Conservation (phyloP, 2,888 invertebrate species). For the Ceraclea dissimilis region DNA sequence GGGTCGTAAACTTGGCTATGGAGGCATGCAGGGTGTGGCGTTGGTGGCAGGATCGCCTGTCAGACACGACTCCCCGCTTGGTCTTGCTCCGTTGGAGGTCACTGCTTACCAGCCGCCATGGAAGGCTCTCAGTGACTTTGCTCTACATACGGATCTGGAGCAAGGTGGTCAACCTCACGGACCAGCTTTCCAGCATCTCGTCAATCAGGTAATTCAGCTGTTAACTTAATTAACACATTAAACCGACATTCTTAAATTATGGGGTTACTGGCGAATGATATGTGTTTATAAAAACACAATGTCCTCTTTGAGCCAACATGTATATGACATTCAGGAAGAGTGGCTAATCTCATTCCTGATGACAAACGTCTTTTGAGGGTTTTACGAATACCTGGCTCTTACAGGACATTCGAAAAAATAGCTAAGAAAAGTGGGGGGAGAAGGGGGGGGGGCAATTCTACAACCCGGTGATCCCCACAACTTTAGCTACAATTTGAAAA, state of each 20-base stretch:
- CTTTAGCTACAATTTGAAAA: no score
- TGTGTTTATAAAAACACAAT: no score
- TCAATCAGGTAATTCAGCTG: conserved; percentile 71
- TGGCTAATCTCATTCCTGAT: no score
- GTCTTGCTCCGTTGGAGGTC: conserved; percentile 80
- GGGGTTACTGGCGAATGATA: background rate
- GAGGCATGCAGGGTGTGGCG: conserved; percentile 93
- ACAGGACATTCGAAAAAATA: no score
- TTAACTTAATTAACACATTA: background rate
- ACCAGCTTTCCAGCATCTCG: conserved; percentile 93
- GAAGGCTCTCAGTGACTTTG: conserved; percentile 95
- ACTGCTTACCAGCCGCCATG: conserved; percentile 93
- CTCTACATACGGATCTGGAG: conserved; percentile 89
- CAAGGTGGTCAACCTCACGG: conserved; percentile 76
- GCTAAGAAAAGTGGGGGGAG: no score
- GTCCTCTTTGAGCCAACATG: no score
- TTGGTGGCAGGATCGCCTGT: conserved; percentile 95
- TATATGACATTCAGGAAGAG: no score
- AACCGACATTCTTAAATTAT: no score
- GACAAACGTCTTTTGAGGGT: no score
- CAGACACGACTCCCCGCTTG: conserved; percentile 79
- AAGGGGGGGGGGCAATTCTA: no score
- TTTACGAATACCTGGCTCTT: no score
- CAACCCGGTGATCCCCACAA: no score
- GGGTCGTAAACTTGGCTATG: conserved; percentile 88